These are phyloP conservation scores for Eupithecia tripunctaria DNA, from an alignment of 2,888 invertebrate species.

Conservation along the genomic window DNA sequence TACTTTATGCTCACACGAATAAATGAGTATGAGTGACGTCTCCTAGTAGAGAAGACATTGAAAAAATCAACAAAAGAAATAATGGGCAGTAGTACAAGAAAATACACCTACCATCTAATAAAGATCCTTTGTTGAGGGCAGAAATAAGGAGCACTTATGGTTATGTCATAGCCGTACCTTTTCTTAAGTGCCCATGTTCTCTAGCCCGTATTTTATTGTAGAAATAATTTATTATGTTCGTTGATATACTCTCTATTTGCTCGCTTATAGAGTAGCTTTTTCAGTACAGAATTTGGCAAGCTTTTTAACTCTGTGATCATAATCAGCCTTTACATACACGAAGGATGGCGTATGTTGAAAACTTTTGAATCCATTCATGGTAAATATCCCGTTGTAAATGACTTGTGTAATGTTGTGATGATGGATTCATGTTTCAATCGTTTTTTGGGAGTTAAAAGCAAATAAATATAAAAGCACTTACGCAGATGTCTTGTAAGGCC, in stretches of 20 bases:
- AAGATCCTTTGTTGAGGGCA: conserved; percentile 52
- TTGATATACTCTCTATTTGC: conserved; percentile 20
- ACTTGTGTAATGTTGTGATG: no score
- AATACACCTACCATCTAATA: conserved; percentile 50
- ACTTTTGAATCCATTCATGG: no score
- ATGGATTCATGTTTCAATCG: no score
- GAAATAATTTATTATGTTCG: conserved; percentile 23
- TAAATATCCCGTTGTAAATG: no score
- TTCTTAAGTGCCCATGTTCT: conserved; percentile 41
- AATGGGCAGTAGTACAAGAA: conserved; percentile 20
- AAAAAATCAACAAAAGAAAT: conserved; percentile 15
- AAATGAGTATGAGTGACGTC: neutral
- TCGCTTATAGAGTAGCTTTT: conserved; percentile 12
- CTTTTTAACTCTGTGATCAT: neutral
- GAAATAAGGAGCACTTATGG: conserved; percentile 28
- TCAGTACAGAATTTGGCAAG: conserved; percentile 5
- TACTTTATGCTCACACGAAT: no score
- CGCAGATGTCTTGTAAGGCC: neutral
- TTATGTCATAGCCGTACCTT: conserved; percentile 38
- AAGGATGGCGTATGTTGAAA: neutral
- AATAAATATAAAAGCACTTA: no score
- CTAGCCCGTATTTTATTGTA: conserved; percentile 24
- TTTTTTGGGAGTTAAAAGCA: no score
- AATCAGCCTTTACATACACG: neutral
- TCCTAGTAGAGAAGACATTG: neutral